A percentile compares a stretch with the other conserved stretches of the same genome.
Evolutionary conservation across 2,888 invertebrate genomes (phyloP).

Genomic region (Stegana nigrithorax): DNA sequence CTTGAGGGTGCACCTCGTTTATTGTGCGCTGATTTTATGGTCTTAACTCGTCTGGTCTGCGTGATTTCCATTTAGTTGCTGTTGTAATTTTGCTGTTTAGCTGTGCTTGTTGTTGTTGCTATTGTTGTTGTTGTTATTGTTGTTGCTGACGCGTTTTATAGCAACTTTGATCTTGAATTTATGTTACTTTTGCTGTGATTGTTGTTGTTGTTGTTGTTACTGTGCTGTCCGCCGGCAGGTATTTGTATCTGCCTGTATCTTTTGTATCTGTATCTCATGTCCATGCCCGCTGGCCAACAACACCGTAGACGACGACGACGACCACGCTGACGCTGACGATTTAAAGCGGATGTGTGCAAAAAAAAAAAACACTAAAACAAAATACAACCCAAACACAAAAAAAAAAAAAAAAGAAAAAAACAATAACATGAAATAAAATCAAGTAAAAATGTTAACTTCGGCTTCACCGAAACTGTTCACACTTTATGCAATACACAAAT

Average conservation of each 20-base stretch:
- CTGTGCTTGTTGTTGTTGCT: not conserved
- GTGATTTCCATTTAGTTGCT: not conserved
- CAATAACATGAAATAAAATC: too few species aligned
- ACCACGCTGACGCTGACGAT: too few species aligned
- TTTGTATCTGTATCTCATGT: conserved; percentile 6
- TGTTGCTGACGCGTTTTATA: conserved; percentile 19
- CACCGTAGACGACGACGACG: not conserved
- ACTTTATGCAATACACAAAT: too few species aligned
- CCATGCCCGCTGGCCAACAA: not conserved
- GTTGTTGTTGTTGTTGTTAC: too few species aligned
- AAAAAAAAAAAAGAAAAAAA: not conserved
- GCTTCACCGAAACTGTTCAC: too few species aligned
- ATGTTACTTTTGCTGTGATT: too few species aligned
- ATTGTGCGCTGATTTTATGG: conserved; percentile 14
- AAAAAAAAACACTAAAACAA: not conserved
- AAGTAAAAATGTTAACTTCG: too few species aligned
- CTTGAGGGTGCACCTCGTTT: not conserved
- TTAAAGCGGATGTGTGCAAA: not conserved
- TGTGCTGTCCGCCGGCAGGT: conserved; percentile 15
- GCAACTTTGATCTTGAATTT: conserved; percentile 35
- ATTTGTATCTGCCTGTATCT: conserved; percentile 20
- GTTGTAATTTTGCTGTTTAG: too few species aligned
- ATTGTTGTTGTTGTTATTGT: not conserved
- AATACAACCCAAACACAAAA: not conserved
- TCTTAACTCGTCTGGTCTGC: not conserved